Evolutionary conservation across 2,888 invertebrate genomes (phyloP), one percentile per base, ranked within the genome.

Genomic region (Plagiodera versicolora): DNA sequence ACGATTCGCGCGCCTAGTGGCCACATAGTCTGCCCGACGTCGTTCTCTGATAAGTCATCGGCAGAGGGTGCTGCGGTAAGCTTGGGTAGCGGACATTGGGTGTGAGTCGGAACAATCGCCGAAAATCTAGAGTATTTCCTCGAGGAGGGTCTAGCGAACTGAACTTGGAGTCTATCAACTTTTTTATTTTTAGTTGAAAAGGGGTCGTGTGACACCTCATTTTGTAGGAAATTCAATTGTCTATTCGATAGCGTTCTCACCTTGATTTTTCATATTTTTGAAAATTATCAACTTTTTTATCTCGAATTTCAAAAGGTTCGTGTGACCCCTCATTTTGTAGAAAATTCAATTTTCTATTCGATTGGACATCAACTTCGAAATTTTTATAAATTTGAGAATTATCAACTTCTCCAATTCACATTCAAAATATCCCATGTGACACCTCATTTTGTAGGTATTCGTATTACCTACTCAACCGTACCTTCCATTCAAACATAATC

Each of bases 11-110:
- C 73, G 85, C 86, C 86, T 86, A 86, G 86, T 86, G 86, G 84
- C 85, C 85, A 83, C 85, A 85, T 82, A 84, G 85, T 85, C 86
- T 86, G 85, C 86, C 86, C 84, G 86, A 86, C 78, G 85, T 86
- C 83, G 86, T 86, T 82, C 86, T 86, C 83, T 86, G 80, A 81
- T 80, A 39, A 39, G 39, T 9, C 75, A 65, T 81, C 19, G 11
- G 19, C 14, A 20, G 45, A 30, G 39, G 39, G 39, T 39, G n/a
- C n/a, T n/a, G 39, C 3, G 39, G 39, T 3, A 4, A 39, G 14
- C 11, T 76, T 74, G 73, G 72, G 67, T 67, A 63, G 63, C 56
- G 60, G 58, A 58, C 54, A 61, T 70, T 56, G 35, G 30, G 30
- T 39, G 48, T 51, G 61, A 65, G 61, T 61, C 66, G 6, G 20